Percentiles rank a stretch among this genome's conserved stretches.
Conservation (phyloP, 2,113 vertebrate species). For the Mustela lutreola region DNA sequence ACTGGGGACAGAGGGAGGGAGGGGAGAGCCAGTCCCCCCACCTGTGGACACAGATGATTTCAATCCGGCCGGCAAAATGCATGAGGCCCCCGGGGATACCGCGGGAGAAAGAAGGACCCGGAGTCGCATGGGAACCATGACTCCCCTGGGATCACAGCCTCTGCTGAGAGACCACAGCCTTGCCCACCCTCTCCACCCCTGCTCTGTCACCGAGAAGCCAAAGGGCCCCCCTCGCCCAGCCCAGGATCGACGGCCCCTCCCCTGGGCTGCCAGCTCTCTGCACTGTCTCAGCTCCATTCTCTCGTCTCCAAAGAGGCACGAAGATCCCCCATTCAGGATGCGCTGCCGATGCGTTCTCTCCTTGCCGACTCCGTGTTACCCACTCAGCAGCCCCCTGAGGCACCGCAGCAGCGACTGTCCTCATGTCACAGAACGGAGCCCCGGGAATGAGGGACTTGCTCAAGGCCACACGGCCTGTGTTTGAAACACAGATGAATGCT, state of each 20-base stretch:
- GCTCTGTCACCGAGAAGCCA: not conserved
- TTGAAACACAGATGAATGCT: not conserved
- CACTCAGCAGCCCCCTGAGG: not conserved
- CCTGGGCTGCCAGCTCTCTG: not conserved
- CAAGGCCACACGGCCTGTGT: not conserved
- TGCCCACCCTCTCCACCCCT: not conserved
- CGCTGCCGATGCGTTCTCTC: fast-evolving
- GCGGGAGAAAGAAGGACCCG: too few relatives aligned
- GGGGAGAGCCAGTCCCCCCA: too few relatives aligned
- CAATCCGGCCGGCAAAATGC: not conserved
- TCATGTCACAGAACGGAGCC: not conserved
- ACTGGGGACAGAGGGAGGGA: not conserved
- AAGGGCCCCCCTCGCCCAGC: not conserved
- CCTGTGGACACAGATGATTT: fast-evolving
- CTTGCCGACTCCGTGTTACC: fast-evolving
- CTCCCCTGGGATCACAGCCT: not conserved
- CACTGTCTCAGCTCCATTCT: not conserved
- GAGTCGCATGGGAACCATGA: fast-evolving
- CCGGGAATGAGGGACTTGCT: not conserved
- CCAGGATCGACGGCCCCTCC: fast-evolving
- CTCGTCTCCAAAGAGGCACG: not conserved
- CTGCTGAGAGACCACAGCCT: not conserved
- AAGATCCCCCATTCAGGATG: not conserved
- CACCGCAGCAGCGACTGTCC: fast-evolving
- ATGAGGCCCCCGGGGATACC: not conserved